A percentile compares a stretch with the other conserved stretches of the same genome.
Conservation (phyloP, 2,888 invertebrate species). For the Melanargia galathea region DNA sequence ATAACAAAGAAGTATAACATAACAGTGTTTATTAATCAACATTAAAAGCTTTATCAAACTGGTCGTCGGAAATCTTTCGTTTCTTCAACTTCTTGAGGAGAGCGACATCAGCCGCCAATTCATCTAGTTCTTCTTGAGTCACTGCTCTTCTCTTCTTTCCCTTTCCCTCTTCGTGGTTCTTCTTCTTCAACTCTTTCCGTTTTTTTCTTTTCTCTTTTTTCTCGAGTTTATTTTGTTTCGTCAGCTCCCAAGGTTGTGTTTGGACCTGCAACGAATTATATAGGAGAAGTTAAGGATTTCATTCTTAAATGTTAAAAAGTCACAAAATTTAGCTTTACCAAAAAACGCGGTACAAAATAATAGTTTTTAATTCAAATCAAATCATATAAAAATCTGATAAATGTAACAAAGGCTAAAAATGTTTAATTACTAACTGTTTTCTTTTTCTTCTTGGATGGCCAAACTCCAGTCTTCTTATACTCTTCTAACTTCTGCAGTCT, state of each 20-base stretch:
- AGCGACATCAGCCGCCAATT: conserved; percentile 90
- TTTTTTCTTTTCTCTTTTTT: conserved; percentile 83
- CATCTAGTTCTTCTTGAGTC: conserved; percentile 88
- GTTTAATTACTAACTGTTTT: conserved; percentile 61
- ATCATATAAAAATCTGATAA: too few species aligned
- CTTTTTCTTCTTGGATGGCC: conserved; percentile 85
- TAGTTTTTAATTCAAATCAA: too few species aligned
- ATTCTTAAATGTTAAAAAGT: neutral
- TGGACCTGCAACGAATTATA: conserved; percentile 60
- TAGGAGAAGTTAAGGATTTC: neutral
- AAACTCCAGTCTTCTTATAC: conserved; percentile 88
- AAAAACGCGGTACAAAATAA: too few species aligned
- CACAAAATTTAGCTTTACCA: too few species aligned
- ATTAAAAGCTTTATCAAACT: conserved; percentile 85
- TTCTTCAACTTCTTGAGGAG: conserved; percentile 93
- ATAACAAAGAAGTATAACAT: neutral
- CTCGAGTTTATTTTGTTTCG: conserved; percentile 87
- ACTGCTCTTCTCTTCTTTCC: conserved; percentile 69
- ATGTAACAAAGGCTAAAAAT: neutral
- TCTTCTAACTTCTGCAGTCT: conserved; percentile 87
- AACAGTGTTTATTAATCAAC: conserved; percentile 54
- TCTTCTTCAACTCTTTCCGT: conserved; percentile 82
- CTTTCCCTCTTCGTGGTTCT: conserved; percentile 75
- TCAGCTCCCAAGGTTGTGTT: conserved; percentile 89
- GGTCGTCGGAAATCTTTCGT: conserved; percentile 87